phyloP scores from a whole-genome alignment of 2,797 vertebrate species.

The Hemitrygon akajei region DNA sequence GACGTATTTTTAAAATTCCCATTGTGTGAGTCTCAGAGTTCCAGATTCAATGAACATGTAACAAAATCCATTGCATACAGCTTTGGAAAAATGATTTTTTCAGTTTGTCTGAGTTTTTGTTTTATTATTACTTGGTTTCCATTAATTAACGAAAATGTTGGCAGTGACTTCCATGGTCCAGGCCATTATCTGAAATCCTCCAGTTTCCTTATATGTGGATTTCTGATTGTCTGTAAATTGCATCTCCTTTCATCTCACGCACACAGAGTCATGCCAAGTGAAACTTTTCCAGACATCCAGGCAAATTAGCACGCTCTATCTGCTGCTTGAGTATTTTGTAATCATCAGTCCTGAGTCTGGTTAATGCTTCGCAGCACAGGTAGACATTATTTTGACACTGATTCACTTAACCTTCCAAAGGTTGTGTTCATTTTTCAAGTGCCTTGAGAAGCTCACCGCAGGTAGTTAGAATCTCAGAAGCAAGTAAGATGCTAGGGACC shows the following conservation, averaged over 20 bases:
- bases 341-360: slow-evolving; percentile 63
- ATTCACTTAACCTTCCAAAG: too few species aligned
- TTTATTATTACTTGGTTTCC: neutral
- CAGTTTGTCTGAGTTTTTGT: neutral
- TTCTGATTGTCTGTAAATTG: slow-evolving; percentile 33
- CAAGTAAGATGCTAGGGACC: too few species aligned
- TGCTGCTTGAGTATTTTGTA: slow-evolving; percentile 62
- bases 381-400: too few species aligned
- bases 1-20: neutral
- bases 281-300: slow-evolving; percentile 45
- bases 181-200: slow-evolving; percentile 28
- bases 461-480: too few species aligned
- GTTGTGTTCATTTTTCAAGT: too few species aligned
- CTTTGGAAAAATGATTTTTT: neutral
- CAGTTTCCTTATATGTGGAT: slow-evolving; percentile 26
- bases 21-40: neutral
- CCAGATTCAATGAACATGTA: neutral
- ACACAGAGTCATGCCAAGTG: slow-evolving; percentile 54
- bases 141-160: slow-evolving; percentile 34
- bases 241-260: slow-evolving; percentile 47
- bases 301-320: slow-evolving; percentile 49
- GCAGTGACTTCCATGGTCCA: neutral
- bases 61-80: neutral
- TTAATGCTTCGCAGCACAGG: neutral
- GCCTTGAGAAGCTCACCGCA: too few species aligned